A percentile compares a stretch with the other conserved stretches of the same genome.
Conservation (phyloP, 2,888 invertebrate species). For the Frankliniella fusca region DNA sequence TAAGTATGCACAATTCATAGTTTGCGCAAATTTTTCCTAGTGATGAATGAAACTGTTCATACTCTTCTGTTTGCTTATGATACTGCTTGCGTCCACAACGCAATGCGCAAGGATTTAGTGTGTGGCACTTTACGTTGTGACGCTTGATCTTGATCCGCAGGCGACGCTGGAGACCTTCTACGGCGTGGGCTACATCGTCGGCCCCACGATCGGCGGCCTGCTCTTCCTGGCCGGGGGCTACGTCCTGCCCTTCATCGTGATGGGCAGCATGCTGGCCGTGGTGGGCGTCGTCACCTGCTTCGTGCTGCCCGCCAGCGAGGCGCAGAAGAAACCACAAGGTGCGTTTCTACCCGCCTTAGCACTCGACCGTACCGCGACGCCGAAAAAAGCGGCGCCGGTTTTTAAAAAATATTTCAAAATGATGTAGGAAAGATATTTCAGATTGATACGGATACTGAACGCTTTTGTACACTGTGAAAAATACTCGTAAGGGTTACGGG, state of each 20-base stretch:
- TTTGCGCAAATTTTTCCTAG: no score
- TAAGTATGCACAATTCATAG: no score
- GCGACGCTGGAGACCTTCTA: conserved; percentile 47
- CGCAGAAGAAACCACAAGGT: conserved; percentile 1
- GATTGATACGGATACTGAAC: no score
- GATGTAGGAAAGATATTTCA: no score
- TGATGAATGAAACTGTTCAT: no score
- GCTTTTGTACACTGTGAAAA: no score
- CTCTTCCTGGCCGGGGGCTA: conserved; percentile 49
- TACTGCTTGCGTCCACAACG: no score
- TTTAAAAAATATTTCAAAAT: no score
- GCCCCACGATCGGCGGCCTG: conserved; percentile 46
- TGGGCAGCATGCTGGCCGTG: conserved; percentile 47
- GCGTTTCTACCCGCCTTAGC: neutral
- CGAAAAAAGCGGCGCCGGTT: no score
- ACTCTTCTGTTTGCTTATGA: no score
- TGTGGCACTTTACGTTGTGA: conserved; percentile 4
- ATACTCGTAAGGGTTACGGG: no score
- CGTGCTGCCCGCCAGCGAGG: conserved; percentile 42
- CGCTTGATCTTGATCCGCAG: conserved; percentile 37
- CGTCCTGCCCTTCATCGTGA: conserved; percentile 49
- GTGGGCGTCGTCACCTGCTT: conserved; percentile 45
- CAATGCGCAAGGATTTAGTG: neutral
- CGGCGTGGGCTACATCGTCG: conserved; percentile 47
- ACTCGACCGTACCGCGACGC: no score